Evolutionary conservation across 2,888 invertebrate genomes (phyloP).

Genomic region (Corbicula japonica): DNA sequence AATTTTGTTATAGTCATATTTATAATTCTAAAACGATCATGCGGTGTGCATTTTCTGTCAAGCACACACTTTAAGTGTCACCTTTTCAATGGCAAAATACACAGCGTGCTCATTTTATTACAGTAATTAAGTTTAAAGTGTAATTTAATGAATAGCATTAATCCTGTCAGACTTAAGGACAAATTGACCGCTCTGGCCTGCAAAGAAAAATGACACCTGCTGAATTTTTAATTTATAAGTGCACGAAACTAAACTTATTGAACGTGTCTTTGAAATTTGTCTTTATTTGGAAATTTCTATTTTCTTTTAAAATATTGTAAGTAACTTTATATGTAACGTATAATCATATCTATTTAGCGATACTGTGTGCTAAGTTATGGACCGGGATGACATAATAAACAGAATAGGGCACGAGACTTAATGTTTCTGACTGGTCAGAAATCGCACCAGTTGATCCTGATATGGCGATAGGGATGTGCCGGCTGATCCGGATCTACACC

Average conservation of each 20-base stretch:
- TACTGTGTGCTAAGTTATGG: no score
- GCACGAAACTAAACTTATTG: not conserved
- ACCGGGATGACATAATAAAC: no score
- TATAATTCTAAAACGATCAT: slow-evolving; percentile 7
- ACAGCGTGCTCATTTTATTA: slow-evolving; percentile 58
- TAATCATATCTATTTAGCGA: no score
- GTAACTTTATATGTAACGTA: no score
- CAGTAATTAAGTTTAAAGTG: slow-evolving; percentile 66
- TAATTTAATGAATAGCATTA: slow-evolving; percentile 66
- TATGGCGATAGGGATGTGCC: no score
- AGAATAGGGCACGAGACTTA: no score
- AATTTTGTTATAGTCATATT: slow-evolving; percentile 6
- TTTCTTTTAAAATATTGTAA: no score
- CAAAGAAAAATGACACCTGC: slow-evolving; percentile 61
- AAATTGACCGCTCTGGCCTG: slow-evolving; percentile 58
- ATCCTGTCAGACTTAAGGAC: slow-evolving; percentile 53
- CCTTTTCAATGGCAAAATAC: slow-evolving; percentile 57
- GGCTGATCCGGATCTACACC: no score
- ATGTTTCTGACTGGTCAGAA: no score
- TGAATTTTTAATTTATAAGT: slow-evolving; percentile 13
- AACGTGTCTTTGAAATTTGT: not conserved
- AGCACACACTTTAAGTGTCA: slow-evolving; percentile 60
- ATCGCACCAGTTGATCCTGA: no score
- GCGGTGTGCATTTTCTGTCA: slow-evolving; percentile 24
- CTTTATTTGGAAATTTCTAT: no score